These are phyloP conservation scores for Endotricha flammealis DNA, from an alignment of 2,888 invertebrate species.

Conservation along the genomic window DNA sequence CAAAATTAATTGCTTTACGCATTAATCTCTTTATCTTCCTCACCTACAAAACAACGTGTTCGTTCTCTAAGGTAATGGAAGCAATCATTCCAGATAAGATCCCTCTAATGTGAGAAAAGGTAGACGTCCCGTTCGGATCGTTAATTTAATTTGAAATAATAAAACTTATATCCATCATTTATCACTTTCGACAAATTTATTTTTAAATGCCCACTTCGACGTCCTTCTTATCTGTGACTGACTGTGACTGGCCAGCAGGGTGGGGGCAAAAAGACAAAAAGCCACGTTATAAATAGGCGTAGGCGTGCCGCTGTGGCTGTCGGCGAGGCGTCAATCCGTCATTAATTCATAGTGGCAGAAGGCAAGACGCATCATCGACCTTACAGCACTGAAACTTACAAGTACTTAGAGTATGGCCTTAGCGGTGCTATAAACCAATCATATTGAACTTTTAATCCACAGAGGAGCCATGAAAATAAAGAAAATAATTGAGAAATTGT, in stretches of 20 bases:
- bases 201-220: conserved; percentile 72
- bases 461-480: too few relatives aligned
- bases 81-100: conserved; percentile 77
- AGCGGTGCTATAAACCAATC: too few relatives aligned
- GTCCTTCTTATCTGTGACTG: conserved; percentile 66
- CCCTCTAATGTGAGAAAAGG: conserved; percentile 77
- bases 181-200: conserved; percentile 78
- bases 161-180: conserved; percentile 76
- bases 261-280: conserved; percentile 53
- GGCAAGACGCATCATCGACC: conserved; percentile 3
- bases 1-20: conserved; percentile 77
- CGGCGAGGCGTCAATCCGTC: conserved; percentile 50
- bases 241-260: conserved; percentile 55
- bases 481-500: conserved; percentile 39
- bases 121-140: conserved; percentile 66
- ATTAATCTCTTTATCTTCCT: conserved; percentile 74
- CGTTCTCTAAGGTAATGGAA: conserved; percentile 72
- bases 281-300: conserved; percentile 53
- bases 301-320: conserved; percentile 57
- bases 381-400: conserved; percentile 4
- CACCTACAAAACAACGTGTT: conserved; percentile 71
- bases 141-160: conserved; percentile 78
- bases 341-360: conserved; percentile 30
- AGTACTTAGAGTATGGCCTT: too few relatives aligned
- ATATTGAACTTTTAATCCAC: too few relatives aligned